Percentiles rank a stretch among this genome's conserved stretches.
These are phyloP conservation scores for Diabrotica undecimpunctata DNA, from an alignment of 1,140 invertebrate species.

Conservation along the genomic window DNA sequence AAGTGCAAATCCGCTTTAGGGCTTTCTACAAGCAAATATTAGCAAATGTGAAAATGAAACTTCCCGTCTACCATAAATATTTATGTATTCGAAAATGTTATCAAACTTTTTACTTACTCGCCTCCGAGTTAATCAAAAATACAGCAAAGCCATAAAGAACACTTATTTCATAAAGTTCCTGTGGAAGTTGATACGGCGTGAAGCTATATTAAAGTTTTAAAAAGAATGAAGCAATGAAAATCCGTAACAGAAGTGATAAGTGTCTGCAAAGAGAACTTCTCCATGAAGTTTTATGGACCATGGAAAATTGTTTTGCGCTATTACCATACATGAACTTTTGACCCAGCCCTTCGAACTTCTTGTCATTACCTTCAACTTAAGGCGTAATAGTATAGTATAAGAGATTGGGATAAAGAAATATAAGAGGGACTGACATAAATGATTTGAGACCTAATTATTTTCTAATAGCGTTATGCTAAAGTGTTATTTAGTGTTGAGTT, in stretches of 20 bases:
- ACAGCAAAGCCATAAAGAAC: constrained; percentile 14
- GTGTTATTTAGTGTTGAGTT: too few relatives aligned
- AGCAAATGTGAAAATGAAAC: neutral
- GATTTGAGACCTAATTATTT: too few relatives aligned
- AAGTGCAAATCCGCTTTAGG: too few relatives aligned
- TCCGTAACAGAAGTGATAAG: constrained; percentile 14
- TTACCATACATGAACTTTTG: constrained; percentile 10
- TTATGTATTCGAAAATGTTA: constrained; percentile 16
- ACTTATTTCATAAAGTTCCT: constrained; percentile 13
- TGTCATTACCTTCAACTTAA: too few relatives aligned
- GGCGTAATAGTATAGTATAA: too few relatives aligned
- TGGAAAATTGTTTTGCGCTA: constrained; percentile 11
- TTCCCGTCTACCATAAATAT: constrained; percentile 11
- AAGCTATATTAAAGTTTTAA: constrained; percentile 11
- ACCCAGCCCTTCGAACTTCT: neutral
- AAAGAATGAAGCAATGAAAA: constrained; percentile 13
- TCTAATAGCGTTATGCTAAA: too few relatives aligned
- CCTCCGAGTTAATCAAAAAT: constrained; percentile 18
- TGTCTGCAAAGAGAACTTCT: constrained; percentile 9
- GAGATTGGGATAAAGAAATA: too few relatives aligned
- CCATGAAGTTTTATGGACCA: constrained; percentile 11
- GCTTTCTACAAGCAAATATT: neutral
- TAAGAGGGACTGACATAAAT: too few relatives aligned
- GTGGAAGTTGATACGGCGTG: constrained; percentile 13
- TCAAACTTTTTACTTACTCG: constrained; percentile 17